Evolutionary conservation across 2,888 invertebrate species (phyloP), one percentile per base, ranked within the genome.

Genomic region (Metacarcinus magister): DNA sequence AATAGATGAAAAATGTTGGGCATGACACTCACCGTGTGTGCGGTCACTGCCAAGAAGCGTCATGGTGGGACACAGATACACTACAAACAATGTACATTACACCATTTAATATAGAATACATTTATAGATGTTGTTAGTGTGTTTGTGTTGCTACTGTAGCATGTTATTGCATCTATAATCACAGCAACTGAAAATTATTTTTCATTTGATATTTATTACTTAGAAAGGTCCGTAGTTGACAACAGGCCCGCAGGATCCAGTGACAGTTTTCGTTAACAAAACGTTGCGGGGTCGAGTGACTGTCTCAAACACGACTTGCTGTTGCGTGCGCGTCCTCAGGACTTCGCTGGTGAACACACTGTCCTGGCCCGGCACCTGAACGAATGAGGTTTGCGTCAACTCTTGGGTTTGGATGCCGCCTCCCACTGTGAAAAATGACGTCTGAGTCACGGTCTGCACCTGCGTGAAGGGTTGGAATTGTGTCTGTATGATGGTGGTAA

Each of bases 331-430:
- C 5, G 95, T 95, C 75, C 48, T 90, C 13, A 94, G n/a, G 46
- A 95, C 67, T n/a, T 95, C 67, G 32, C 94, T 82, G 67, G 95
- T 95, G n/a, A 95, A 28, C 23, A 94, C 60, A 4, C 19, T 54
- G 91, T 91, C 95, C 23, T 48, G 94, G 32, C 94, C 94, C 8
- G 95, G 32, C n/a, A 91, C 48, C 94, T 95, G 94, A 28, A 95
- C 48, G 54, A 95, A n/a, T 23, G 95, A 95, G 8, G 95, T 94
- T 5, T 28, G 60, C 39, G 93, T 91, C 48, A 46, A 44, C 19
- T 91, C 90, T 28, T 46, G 94, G 46, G 94, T 94, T 48, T 87
- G 60, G 28, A 95, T 32, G 16, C 90, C 91, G 2, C 89, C 54
- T 60, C 44, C 46, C 19, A 32, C 44, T n/a, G 94, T 95, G 23